Percentiles rank a stretch among this genome's conserved stretches.
Conservation (phyloP, 2,888 invertebrate species). For the Trichacis sp. region DNA sequence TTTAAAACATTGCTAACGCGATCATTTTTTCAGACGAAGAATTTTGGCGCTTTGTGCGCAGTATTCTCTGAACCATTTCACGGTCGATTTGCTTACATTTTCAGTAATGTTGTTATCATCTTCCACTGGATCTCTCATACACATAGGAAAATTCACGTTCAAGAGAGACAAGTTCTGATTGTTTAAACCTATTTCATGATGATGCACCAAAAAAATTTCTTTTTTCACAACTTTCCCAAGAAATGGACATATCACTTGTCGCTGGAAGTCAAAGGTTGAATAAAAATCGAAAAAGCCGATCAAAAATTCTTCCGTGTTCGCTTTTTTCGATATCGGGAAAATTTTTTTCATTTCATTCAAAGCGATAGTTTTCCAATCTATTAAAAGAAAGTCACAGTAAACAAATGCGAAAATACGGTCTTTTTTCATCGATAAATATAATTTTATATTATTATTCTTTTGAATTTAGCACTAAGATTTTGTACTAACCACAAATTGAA, state of each 20-base stretch:
- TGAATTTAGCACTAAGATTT: too few relatives aligned
- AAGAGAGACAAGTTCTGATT: conserved; percentile 18
- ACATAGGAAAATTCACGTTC: conserved; percentile 28
- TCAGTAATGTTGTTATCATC: conserved; percentile 29
- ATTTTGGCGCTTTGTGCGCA: conserved; percentile 29
- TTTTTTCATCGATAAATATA: too few relatives aligned
- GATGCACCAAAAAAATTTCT: conserved; percentile 61
- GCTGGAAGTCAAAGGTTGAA: conserved; percentile 65
- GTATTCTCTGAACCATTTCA: conserved; percentile 23
- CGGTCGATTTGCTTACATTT: conserved; percentile 24
- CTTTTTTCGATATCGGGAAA: conserved; percentile 4
- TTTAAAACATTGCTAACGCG: too few relatives aligned
- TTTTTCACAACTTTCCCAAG: conserved; percentile 67
- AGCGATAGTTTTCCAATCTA: conserved; percentile 60
- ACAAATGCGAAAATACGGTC: too few relatives aligned
- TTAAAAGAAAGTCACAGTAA: conserved; percentile 33
- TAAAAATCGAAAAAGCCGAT: conserved; percentile 68
- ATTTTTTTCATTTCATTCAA: conserved; percentile 14
- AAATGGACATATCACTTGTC: conserved; percentile 68
- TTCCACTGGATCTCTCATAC: conserved; percentile 34
- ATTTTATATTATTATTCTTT: too few relatives aligned
- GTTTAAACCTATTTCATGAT: too few relatives aligned
- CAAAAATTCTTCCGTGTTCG: conserved; percentile 55
- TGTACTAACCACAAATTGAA: too few relatives aligned
- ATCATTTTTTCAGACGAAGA: neutral